Base-by-base conservation (phyloP, 2,113 vertebrate genomes). In the Microtus montanus region DNA sequence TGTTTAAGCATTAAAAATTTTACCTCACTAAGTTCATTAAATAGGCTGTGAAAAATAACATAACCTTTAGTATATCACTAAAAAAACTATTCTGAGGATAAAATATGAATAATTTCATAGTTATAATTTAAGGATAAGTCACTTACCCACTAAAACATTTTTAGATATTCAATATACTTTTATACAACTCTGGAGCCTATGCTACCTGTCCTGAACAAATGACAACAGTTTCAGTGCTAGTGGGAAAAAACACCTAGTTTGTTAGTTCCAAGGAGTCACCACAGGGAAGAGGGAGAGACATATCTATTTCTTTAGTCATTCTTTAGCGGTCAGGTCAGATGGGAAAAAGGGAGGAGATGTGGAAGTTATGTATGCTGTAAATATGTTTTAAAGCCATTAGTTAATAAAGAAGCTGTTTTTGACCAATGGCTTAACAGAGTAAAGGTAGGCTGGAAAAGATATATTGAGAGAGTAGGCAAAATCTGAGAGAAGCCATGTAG, bases 131-230 rank as follows among this genome's bases (percentile, higher is more conserved):
- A 91, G 1, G 44, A 3, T 0, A 70, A 70, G 13, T 64, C 26
- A 4, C 5, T 4, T 17, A 30, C 0, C 2, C 3, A 47, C 1
- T 17, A 84, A 79, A 52, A 35, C 0, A 70, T 85, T 49, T 85
- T 92, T 68, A 74, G 33, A 9, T 1, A n/a, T 3, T 58, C 28
- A 89, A 85, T 70, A 15, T 80, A 30, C 47, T 73, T 84, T 75
- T 24, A 66, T 9, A 74, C 7, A 35, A 19, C 1, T 7, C 3
- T 74, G 14, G 2, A 71, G 2, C 2, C 73, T 17, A 2, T 8
- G 11, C 1, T 66, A 7, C 11, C 30, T 78, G 5, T 33, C 20
- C 1, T 91, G 14, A 88, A 47, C 33, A 38, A 74, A 33, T 24
- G 17, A 17, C 13, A 78, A 3, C 1, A 49, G 4, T 77, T 30